These are phyloP conservation scores for Phoxinus phoxinus DNA, from an alignment of 2,113 vertebrate genomes.

Conservation along the genomic window DNA sequence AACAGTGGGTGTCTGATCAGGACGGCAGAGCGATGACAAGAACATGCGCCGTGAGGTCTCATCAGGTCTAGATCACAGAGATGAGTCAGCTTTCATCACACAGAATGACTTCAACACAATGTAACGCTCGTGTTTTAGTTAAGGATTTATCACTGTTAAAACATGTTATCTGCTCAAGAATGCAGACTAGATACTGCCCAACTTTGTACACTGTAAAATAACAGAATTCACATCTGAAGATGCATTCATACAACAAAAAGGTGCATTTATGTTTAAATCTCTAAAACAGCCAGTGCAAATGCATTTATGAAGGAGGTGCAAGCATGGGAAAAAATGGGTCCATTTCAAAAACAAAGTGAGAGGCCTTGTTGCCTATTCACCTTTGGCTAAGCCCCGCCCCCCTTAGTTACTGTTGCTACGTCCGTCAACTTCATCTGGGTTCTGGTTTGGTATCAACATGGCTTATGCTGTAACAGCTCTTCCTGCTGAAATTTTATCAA, in stretches of 20 bases:
- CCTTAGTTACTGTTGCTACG: too few species aligned
- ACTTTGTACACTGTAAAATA: not conserved
- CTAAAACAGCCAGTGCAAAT: not conserved
- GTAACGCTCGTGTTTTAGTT: not conserved
- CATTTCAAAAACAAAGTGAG: not conserved
- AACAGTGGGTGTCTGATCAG: slow-evolving; percentile 18
- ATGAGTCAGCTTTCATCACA: slow-evolving; percentile 31
- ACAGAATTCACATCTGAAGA: not conserved
- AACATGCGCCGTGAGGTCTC: slow-evolving; percentile 9
- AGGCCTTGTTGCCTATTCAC: not conserved
- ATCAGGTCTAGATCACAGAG: slow-evolving; percentile 20
- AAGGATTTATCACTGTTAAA: not conserved
- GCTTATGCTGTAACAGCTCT: too few species aligned
- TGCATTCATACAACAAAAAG: not conserved
- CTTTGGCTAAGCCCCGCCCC: too few species aligned
- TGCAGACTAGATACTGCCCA: not conserved
- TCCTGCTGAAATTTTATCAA: too few species aligned
- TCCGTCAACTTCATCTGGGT: too few species aligned
- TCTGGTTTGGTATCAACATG: too few species aligned
- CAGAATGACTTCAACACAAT: not conserved
- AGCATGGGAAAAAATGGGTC: not conserved
- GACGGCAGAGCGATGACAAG: slow-evolving; percentile 35
- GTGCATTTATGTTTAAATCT: not conserved
- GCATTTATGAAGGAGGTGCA: not conserved
- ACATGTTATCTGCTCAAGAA: not conserved